Evolutionary conservation across 1,140 invertebrate species (phyloP), one percentile per base, ranked within the genome.

Genomic region (Zaprionus kolodkinae): DNA sequence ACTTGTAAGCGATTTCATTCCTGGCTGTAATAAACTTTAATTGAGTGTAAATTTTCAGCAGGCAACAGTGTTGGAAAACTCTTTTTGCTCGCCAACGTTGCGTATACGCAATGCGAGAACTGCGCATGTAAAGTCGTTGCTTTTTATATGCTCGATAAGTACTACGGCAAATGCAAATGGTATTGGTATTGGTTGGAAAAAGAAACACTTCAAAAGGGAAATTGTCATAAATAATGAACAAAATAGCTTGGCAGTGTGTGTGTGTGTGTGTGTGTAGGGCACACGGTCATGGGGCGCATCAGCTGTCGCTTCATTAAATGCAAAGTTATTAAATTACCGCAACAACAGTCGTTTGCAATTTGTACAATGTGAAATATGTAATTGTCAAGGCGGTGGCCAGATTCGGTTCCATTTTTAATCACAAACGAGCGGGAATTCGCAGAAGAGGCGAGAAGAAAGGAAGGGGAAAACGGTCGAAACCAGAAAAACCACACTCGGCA

Each of bases 261-360:
- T 17, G 27, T 35, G 27, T 38, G 3, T 33, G 61, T 35, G 45
- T 35, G 65, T 67, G 17, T 12, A 27, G 52, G 57, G 35, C 59
- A 43, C 21, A 54, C 21, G 65, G 57, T 50, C 59, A 40, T 21
- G 21, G 38, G 62, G 63, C 35, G 67, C 77, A 85, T 89, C 85
- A 88, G 85, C 81, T 88, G 81, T 81, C 76, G 81, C 81, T 89
- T 90, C 86, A 90, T 90, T 89, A 89, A 89, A 85, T 78, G 81
- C 59, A 81, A 81, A 89, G 85, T 89, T 89, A 89, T 89, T 89
- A 90, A 89, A 90, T 89, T 89, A 89, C 85, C 85, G 70, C 81
- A 88, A 72, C 77, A 81, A 64, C 76, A 80, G 68, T 79, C 82
- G 85, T 84, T 82, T 71, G 85, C 84, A 87, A 87, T 87, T 87